phyloP scores from a whole-genome alignment of 2,113 vertebrate species.

The Rhadina sibilatrix region DNA sequence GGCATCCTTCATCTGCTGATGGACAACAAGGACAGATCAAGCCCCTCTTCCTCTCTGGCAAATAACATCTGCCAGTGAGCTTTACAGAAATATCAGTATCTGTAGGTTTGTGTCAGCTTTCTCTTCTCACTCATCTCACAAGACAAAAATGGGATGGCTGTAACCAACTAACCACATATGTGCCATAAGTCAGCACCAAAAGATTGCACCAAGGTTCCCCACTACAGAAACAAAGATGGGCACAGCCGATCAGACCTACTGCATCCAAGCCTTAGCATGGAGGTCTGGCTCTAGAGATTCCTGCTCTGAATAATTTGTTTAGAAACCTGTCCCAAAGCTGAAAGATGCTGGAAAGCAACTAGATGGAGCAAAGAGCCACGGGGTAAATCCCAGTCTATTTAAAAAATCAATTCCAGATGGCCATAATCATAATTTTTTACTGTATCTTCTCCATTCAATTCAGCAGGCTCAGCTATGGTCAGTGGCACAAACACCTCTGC shows the following conservation, averaged over 20 bases:
- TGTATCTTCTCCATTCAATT: background rate
- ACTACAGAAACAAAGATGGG: background rate
- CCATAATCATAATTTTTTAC: background rate
- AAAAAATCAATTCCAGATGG: background rate
- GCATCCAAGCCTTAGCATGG: background rate
- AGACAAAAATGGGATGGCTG: background rate
- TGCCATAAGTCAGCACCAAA: background rate
- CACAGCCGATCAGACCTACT: background rate
- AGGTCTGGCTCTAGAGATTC: background rate
- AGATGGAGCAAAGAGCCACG: background rate
- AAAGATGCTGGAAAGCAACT: background rate
- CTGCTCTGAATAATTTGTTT: background rate
- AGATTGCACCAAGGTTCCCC: background rate
- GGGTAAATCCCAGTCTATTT: background rate
- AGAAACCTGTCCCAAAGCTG: background rate
- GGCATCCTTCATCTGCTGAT: background rate
- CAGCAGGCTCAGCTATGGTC: background rate
- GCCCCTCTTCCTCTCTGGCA: background rate
- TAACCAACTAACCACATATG: background rate
- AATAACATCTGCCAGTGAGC: background rate
- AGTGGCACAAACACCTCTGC: background rate
- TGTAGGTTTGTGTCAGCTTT: background rate
- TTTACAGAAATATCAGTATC: background rate
- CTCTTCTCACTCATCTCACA: background rate
- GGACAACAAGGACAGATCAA: background rate